Evolutionary conservation across 2,888 invertebrate genomes (phyloP).

Genomic region (Parapristionchus giblindavisi): DNA sequence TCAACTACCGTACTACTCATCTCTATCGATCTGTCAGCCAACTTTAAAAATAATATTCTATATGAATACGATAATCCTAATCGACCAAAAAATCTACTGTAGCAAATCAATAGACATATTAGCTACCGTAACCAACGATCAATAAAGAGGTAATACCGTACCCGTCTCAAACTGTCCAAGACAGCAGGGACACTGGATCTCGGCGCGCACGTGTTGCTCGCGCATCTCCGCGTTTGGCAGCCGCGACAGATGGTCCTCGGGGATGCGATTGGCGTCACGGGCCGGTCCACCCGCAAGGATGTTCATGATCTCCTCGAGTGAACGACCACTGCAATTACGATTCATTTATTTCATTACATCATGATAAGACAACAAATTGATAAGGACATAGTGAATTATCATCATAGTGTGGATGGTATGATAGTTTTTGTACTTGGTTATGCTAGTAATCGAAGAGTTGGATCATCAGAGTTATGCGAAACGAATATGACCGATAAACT

Average conservation of each 20-base stretch:
- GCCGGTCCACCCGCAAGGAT: too few species aligned
- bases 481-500: too few species aligned
- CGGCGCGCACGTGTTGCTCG: constrained; percentile 52
- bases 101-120: neutral
- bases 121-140: neutral
- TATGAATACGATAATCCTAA: neutral
- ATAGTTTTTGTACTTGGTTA: too few species aligned
- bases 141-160: neutral
- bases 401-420: too few species aligned
- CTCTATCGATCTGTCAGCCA: neutral
- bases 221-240: constrained; percentile 37
- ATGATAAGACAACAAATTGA: too few species aligned
- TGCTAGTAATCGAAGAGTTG: too few species aligned
- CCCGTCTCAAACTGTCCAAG: constrained; percentile 53
- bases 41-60: neutral
- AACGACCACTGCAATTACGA: too few species aligned
- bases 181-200: constrained; percentile 56
- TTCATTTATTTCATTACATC: too few species aligned
- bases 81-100: neutral
- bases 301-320: too few species aligned
- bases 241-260: constrained; percentile 11
- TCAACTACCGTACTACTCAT: neutral
- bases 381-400: too few species aligned
- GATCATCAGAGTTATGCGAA: too few species aligned
- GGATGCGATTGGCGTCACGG: too few species aligned